A percentile compares a stretch with the other conserved stretches of the same genome.
Evolutionary conservation across 2,113 vertebrate species (phyloP).

Genomic region (Crypturellus undulatus): DNA sequence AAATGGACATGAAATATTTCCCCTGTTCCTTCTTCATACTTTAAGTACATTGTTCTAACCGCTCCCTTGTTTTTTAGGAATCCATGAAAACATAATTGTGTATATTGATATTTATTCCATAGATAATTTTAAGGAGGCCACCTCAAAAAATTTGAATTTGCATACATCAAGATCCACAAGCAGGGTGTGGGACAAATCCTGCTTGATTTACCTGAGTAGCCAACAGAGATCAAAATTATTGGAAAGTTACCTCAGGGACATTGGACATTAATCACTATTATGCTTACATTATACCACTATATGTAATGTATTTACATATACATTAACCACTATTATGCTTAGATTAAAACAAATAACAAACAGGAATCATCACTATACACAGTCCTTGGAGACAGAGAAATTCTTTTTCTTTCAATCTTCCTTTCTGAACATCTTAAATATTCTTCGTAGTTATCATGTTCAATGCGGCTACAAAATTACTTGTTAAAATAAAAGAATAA

Average conservation of each 20-base stretch:
- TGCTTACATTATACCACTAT: neutral
- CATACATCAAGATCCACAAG: neutral
- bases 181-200: neutral
- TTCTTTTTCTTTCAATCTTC: neutral
- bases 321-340: neutral
- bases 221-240: neutral
- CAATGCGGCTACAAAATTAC: neutral
- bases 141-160: neutral
- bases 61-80: neutral
- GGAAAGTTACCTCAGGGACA: neutral
- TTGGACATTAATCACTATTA: neutral
- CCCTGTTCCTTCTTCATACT: neutral
- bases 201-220: neutral
- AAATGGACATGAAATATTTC: neutral
- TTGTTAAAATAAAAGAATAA: neutral
- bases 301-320: too few species aligned
- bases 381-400: neutral
- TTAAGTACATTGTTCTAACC: neutral
- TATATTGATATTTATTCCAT: neutral
- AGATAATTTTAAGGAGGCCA: neutral
- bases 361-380: neutral
- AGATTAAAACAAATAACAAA: neutral
- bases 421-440: neutral
- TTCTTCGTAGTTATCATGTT: fast-evolving
- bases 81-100: neutral